Conservation (phyloP, 2,113 vertebrate genomes). For the Morone saxatilis region DNA sequence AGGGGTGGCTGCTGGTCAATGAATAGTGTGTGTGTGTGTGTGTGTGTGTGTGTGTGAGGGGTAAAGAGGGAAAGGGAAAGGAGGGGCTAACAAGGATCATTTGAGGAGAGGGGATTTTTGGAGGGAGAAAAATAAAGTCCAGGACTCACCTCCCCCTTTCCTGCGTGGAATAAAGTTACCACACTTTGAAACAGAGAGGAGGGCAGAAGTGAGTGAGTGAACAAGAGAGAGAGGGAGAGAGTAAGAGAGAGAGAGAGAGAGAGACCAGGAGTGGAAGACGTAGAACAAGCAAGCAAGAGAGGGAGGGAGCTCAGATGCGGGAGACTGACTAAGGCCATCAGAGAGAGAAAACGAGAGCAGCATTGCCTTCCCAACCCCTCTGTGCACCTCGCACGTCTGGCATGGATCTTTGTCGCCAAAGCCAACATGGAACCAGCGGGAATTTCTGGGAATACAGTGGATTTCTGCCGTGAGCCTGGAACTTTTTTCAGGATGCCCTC, state of each 20-base stretch:
- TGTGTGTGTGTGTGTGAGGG: not conserved
- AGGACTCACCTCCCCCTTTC: slow-evolving; percentile 50
- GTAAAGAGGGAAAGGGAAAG: slow-evolving; percentile 43
- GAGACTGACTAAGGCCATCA: slow-evolving; percentile 67
- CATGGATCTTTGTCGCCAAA: slow-evolving; percentile 67
- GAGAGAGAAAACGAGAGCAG: slow-evolving; percentile 52
- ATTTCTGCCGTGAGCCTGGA: slow-evolving; percentile 55
- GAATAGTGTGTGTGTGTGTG: slow-evolving; percentile 54
- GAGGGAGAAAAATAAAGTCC: slow-evolving; percentile 59
- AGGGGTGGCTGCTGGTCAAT: slow-evolving; percentile 63
- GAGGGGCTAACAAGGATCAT: slow-evolving; percentile 72
- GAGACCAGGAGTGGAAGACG: slow-evolving; percentile 37
- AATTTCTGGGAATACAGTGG: slow-evolving; percentile 61
- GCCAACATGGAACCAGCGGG: slow-evolving; percentile 41
- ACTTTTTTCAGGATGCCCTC: slow-evolving; percentile 79
- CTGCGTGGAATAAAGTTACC: slow-evolving; percentile 72
- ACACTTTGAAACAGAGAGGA: slow-evolving; percentile 55
- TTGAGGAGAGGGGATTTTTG: slow-evolving; percentile 66
- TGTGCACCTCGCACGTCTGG: slow-evolving; percentile 59
- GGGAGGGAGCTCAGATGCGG: slow-evolving; percentile 55
- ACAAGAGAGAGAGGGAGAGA: slow-evolving; percentile 43
- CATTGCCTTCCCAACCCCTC: slow-evolving; percentile 24
- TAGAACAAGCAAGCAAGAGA: slow-evolving; percentile 39
- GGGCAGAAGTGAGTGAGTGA: slow-evolving; percentile 52
- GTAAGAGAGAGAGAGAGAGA: slow-evolving; percentile 40